Evolutionary conservation across 2,888 invertebrate genomes (phyloP), one percentile per base, ranked within the genome.

Genomic region (Athripsodes cinereus): DNA sequence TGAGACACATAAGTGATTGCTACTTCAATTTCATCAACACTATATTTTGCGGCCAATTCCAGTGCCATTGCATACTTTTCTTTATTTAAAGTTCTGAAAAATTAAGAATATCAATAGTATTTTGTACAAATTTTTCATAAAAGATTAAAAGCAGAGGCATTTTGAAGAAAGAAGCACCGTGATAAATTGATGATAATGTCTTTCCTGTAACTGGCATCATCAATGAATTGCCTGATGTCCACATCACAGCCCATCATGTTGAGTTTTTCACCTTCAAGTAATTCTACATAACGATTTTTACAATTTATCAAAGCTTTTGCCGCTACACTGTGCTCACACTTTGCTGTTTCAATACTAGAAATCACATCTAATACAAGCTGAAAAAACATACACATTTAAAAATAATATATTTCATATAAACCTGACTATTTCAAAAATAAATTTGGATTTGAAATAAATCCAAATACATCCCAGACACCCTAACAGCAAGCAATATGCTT

Each of bases 261-360:
- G 6, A 63, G 52, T 20, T 56, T 61, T 55, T 63, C 55, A 26
- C 59, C 63, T 56, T 63, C 61, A 6, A 61, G 52, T 21, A 63
- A 52, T 52, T 63, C 59, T 46, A 55, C 22, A 22, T 59, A 55
- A 18, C 47, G 48, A 20, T 61, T 53, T 49, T 46, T 51, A 40
- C 63, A 61, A 49, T 54, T 53, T 5, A 59, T 40, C 19, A 61
- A 46, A 16, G 34, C 57, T 26, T 52, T 46, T 54, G 26, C 26
- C 3, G 26, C 6, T 57, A 47, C 11, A 54, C 21, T 22, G 55
- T 20, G 22, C 53, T 59, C 16, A 52, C 21, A 5, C 18, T n/a
- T 44, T 57, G 57, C 26, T 34, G n/a, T 40, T 3, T 59, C 52
- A 35, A 53, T 46, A n/a, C 26, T 22, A 52, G 56, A 52, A n/a